Base-by-base conservation (phyloP, 2,888 invertebrate species). In the Cataglyphis livida region DNA sequence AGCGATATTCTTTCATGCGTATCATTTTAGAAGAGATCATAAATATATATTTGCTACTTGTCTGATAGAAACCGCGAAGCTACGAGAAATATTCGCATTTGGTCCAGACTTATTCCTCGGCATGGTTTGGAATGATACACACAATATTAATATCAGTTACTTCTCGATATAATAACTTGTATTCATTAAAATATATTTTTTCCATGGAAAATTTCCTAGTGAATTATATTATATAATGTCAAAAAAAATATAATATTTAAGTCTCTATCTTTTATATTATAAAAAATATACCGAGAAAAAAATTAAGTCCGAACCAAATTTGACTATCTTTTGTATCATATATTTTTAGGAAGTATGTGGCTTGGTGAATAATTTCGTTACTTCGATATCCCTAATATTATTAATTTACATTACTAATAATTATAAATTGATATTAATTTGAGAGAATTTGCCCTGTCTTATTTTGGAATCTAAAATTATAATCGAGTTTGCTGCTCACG, bases 31-130 rank as follows among this genome's bases (percentile, higher is more conserved):
- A 51, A 35, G 25, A 65, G 35, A 7, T 75, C 48, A 51, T 51
- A 35, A 54, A 54, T 76, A 76, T 51, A 51, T 76, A 66, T 76
- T 76, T 76, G 76, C 38, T 66, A 76, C 54, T 76, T 66, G 54
- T 66, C 65, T 38, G 35, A 65, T 76, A 76, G 28, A 9, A 41
- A 75, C 25, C 25, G 38, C 38, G 71, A 18, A 38, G 15, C 70
- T 70, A 21, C 15, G 12, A 73, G 48, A 35, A 74, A 28, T 48
- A 62, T 15, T 61, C n/a, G 44, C 12, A n/a, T 62, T 74, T 74
- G 62, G 48, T 74, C 48, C 32, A 48, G 21, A 62, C 10, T 15
- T 62, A 15, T 48, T 32, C 32, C 28, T 62, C 44, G 12, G 32
- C 32, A 44, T 28, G 10, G 9, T 32, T 25, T 15, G 18, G 12